Evolutionary conservation across 2,797 vertebrate species (phyloP).

Genomic region (Sandelia bainsii): DNA sequence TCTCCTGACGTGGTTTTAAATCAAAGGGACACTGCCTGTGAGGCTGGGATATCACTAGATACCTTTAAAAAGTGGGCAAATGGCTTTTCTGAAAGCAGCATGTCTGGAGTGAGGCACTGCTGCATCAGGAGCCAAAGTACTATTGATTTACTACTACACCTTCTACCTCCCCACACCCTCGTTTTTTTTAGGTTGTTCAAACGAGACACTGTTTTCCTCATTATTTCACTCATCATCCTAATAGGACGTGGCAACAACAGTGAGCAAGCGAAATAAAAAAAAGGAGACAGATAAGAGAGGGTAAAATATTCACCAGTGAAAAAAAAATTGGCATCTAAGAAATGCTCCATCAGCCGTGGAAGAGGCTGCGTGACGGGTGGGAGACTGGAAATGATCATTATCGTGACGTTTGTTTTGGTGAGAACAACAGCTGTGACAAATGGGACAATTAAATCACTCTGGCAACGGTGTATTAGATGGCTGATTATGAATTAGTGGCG

Average conservation of each 20-base stretch:
- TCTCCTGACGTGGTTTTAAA: conserved; percentile 78
- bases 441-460: conserved; percentile 85
- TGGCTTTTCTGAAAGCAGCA: conserved; percentile 67
- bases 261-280: conserved; percentile 40
- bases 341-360: conserved; percentile 62
- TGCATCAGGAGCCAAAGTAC: conserved; percentile 50
- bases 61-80: conserved; percentile 74
- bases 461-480: conserved; percentile 81
- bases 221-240: conserved; percentile 47
- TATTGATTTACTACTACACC: conserved; percentile 58
- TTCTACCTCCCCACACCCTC: conserved; percentile 16
- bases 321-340: conserved; percentile 49
- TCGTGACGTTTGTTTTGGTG: conserved; percentile 81
- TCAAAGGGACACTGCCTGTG: conserved; percentile 75
- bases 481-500: conserved; percentile 86
- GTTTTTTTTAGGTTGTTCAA: conserved; percentile 34
- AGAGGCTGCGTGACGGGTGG: conserved; percentile 58
- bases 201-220: conserved; percentile 44
- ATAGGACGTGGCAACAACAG: conserved; percentile 23
- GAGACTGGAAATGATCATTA: conserved; percentile 77
- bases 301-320: conserved; percentile 59
- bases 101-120: conserved; percentile 50
- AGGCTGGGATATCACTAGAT: conserved; percentile 63
- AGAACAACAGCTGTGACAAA: conserved; percentile 84
- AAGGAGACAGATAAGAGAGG: conserved; percentile 49